Percentiles rank a stretch among this genome's conserved stretches.
phyloP scores from a whole-genome alignment of 2,888 invertebrate species.

The Arrhopalites spinosus region DNA sequence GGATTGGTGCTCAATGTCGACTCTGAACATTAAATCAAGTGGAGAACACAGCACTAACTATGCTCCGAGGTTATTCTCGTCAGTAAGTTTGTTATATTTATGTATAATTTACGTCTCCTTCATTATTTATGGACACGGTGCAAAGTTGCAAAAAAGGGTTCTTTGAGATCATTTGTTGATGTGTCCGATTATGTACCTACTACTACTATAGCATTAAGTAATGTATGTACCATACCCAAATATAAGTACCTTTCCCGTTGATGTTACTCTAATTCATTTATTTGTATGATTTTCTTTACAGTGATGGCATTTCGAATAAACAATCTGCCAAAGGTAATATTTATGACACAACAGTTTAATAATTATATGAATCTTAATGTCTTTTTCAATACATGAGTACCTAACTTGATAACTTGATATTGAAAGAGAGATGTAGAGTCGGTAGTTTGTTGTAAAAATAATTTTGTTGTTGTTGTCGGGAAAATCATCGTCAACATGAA shows the following conservation, averaged over 20 bases:
- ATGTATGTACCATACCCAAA: no score
- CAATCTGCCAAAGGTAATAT: slow-evolving; percentile 55
- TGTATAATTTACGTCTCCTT: no score
- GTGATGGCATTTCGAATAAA: slow-evolving; percentile 56
- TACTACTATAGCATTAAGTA: no score
- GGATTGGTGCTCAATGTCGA: slow-evolving; percentile 50
- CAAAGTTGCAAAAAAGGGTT: no score
- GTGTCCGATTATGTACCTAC: no score
- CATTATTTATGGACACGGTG: no score
- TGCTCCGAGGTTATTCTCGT: slow-evolving; percentile 56
- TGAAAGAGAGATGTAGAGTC: neutral
- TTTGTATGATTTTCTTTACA: no score
- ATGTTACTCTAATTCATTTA: no score
- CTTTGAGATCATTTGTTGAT: no score
- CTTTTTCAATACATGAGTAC: no score
- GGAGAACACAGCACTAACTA: slow-evolving; percentile 47
- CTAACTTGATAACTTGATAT: neutral
- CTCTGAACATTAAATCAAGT: slow-evolving; percentile 41
- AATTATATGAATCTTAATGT: neutral
- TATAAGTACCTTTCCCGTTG: no score
- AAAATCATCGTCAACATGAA: neutral
- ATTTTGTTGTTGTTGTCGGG: neutral
- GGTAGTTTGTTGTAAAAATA: neutral
- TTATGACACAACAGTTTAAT: neutral
- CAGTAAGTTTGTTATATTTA: no score